These are phyloP conservation scores for Monochamus saltuarius DNA, from an alignment of 1,140 invertebrate genomes.

Conservation along the genomic window DNA sequence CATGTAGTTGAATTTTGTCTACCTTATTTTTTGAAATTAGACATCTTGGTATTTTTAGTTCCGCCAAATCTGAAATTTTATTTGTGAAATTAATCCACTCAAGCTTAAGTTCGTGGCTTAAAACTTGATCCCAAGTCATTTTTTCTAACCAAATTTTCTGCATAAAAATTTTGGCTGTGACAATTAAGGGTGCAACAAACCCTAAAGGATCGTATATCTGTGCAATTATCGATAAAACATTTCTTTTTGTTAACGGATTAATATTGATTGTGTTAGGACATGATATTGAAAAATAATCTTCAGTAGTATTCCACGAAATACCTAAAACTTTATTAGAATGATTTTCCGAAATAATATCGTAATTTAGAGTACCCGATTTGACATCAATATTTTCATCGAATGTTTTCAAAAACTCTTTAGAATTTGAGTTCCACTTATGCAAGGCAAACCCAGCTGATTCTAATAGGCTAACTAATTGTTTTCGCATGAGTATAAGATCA, in stretches of 20 bases:
- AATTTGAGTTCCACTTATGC: slow-evolving; percentile 23
- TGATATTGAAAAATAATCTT: too few relatives aligned
- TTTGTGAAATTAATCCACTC: too few relatives aligned
- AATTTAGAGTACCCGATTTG: neutral
- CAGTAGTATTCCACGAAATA: slow-evolving; percentile 19
- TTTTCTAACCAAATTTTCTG: too few relatives aligned
- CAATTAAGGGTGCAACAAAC: slow-evolving; percentile 8
- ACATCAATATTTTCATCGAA: too few relatives aligned
- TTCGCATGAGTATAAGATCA: neutral
- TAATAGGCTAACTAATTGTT: slow-evolving; percentile 6
- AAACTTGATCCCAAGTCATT: too few relatives aligned
- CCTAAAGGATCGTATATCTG: slow-evolving; percentile 24
- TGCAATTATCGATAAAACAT: slow-evolving; percentile 23
- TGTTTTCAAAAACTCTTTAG: too few relatives aligned
- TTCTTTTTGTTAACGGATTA: slow-evolving; percentile 12
- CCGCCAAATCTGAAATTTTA: too few relatives aligned
- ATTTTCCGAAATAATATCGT: too few relatives aligned
- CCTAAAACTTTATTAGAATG: slow-evolving; percentile 23
- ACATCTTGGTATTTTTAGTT: too few relatives aligned
- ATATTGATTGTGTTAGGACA: slow-evolving; percentile 8
- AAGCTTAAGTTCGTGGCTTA: too few relatives aligned
- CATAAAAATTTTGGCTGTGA: slow-evolving; percentile 15
- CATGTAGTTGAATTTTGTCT: too few relatives aligned
- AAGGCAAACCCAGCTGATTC: slow-evolving; percentile 7
- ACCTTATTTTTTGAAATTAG: too few relatives aligned